Conservation (phyloP, 2,797 vertebrate species). For the Muscicapa striata region DNA sequence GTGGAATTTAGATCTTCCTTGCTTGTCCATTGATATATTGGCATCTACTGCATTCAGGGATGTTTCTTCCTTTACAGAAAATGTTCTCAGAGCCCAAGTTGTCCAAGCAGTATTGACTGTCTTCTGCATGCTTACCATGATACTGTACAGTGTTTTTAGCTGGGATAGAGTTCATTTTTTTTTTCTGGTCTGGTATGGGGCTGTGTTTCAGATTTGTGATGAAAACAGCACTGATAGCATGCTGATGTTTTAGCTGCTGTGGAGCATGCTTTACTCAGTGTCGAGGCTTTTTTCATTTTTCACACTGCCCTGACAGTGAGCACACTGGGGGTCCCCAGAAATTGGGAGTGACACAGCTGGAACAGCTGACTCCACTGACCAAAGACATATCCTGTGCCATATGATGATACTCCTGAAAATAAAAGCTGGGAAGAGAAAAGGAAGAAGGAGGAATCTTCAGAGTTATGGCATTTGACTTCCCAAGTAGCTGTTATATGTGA, state of each 20-base stretch:
- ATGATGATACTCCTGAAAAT: neutral
- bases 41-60: neutral
- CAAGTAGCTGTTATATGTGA: neutral
- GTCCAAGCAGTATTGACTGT: neutral
- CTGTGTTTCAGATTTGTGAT: neutral
- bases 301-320: neutral
- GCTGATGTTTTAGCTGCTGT: neutral
- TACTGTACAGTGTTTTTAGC: neutral
- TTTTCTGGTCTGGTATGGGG: neutral
- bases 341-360: neutral
- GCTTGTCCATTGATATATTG: neutral
- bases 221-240: neutral
- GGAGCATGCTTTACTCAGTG: neutral
- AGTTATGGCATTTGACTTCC: neutral
- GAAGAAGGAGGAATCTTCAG: neutral
- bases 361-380: neutral
- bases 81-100: neutral
- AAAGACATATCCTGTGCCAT: neutral
- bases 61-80: neutral
- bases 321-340: neutral
- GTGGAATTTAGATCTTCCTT: neutral
- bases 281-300: neutral
- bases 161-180: neutral
- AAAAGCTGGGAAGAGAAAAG: neutral
- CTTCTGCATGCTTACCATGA: neutral